phyloP scores from a whole-genome alignment of 2,797 vertebrate species.

The Phoeniculus purpureus region DNA sequence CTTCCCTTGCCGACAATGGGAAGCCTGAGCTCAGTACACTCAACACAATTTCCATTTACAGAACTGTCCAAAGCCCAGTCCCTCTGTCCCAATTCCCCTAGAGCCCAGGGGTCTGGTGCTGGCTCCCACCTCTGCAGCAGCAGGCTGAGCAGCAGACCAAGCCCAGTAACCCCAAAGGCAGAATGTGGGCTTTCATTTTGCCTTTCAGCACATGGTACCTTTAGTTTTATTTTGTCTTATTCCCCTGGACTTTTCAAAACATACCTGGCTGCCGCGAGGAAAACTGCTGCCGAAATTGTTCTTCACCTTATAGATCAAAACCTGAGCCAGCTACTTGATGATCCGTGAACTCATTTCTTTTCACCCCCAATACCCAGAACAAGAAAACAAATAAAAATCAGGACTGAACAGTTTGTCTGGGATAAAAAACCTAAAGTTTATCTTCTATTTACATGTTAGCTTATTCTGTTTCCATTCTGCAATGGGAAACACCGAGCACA shows the following conservation, averaged over 20 bases:
- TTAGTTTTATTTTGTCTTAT: not conserved
- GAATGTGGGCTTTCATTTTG: rapidly evolving
- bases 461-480: not conserved
- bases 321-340: not conserved
- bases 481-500: rapidly evolving
- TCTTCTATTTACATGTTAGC: not conserved
- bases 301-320: not conserved
- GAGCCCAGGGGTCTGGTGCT: rapidly evolving
- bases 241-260: not conserved
- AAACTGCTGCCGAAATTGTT: not conserved
- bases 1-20: too few relatives aligned
- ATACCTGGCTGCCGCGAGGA: not conserved
- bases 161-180: not conserved
- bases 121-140: not conserved
- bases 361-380: not conserved
- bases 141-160: too few relatives aligned
- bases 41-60: rapidly evolving
- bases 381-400: not conserved
- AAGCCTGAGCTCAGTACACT: not conserved
- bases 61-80: not conserved
- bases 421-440: not conserved
- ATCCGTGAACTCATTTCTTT: not conserved
- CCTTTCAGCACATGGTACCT: not conserved
- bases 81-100: not conserved
- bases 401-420: not conserved